Conservation (phyloP, 2,113 vertebrate species). For the Proterorhinus semilunaris region DNA sequence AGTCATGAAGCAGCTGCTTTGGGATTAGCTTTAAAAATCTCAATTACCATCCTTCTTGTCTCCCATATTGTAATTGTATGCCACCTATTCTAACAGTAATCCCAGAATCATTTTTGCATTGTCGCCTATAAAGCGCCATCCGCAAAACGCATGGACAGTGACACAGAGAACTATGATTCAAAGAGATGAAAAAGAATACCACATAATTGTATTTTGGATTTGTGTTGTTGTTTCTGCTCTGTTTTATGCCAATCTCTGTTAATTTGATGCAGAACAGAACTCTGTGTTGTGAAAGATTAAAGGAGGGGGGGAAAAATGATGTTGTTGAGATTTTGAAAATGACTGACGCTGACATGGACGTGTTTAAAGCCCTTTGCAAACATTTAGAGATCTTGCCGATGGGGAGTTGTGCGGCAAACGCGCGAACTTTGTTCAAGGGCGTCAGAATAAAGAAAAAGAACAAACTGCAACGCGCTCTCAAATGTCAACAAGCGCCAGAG, state of each 20-base stretch:
- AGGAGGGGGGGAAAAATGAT: too few species aligned
- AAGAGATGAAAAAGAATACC: neutral
- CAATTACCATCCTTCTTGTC: too few species aligned
- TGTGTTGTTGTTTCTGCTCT: neutral
- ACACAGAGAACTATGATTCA: neutral
- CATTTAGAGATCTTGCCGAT: constrained; percentile 2
- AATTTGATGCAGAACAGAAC: neutral
- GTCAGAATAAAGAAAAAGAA: constrained; percentile 13
- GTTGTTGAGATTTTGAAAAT: neutral
- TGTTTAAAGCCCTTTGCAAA: neutral
- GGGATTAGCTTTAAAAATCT: too few species aligned
- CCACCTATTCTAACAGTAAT: too few species aligned
- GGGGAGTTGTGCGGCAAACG: constrained; percentile 8
- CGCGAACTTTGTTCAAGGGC: constrained; percentile 31
- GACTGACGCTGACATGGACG: neutral
- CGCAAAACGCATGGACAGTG: neutral
- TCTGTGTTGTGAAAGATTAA: neutral
- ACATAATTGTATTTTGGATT: neutral
- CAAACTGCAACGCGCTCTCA: neutral
- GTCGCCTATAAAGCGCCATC: too few species aligned
- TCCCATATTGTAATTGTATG: too few species aligned
- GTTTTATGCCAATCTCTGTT: constrained; percentile 5
- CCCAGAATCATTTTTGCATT: too few species aligned
- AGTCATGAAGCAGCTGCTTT: too few species aligned
- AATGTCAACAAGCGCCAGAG: neutral